Evolutionary conservation across 2,888 invertebrate genomes (phyloP), one percentile per base, ranked within the genome.

Genomic region (Agrochola macilenta): DNA sequence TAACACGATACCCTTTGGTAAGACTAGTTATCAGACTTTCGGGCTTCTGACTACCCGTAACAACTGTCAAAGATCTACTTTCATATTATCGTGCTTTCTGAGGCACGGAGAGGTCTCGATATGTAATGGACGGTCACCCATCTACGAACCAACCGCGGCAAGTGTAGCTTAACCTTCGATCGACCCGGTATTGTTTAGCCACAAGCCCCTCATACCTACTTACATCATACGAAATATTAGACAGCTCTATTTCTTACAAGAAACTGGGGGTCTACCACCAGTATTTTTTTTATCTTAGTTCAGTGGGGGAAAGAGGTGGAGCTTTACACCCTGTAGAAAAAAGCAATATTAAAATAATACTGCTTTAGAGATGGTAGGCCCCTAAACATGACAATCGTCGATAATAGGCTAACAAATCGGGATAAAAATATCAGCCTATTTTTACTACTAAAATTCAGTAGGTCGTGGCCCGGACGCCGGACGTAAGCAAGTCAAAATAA

Each of bases 401-500:
- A 39, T 5, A 30, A n/a, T 63, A 49, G 20, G 4, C 54, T 3
- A 35, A 4, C 3, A 60, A 70, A 52, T 9, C 46, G 3, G 11
- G 17, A 30, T n/a, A 23, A 46, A 65, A 58, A 58, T 49, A n/a
- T 17, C n/a, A n/a, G 39, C 12, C 12, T 12, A 49, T 58, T 61
- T 79, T 23, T 9, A n/a, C 8, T 23, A 54, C 8, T 5, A 17
- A 11, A 35, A 54, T 5, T 39, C 14, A 39, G n/a, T 65, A 30
- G 35, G 17, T 35, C 54, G n/a, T 26, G 23, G 11, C 14, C 58
- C 58, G 20, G 12, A 35, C 30, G 26, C 58, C 58, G 20, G 12
- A 30, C 30, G 26, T 35, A 17, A 39, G 26, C 26, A 23, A 9
- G 5, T 71, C 69, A 68, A 82, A 82, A 82, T 57, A 64, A 61